These are phyloP conservation scores for Drosophila pallidifrons DNA, from an alignment of 1,140 invertebrate genomes.

Conservation along the genomic window DNA sequence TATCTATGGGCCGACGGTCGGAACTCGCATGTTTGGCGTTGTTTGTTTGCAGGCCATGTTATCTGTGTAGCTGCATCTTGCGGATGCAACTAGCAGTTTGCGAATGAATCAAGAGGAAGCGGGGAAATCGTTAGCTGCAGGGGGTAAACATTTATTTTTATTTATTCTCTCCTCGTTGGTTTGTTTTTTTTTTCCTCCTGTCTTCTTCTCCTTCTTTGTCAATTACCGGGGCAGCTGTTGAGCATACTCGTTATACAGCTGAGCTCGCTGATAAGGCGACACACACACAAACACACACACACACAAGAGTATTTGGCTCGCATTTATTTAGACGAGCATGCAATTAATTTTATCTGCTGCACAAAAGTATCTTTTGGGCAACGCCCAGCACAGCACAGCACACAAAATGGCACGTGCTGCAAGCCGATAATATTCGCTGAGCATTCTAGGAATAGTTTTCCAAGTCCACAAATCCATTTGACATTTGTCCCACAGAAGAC, in stretches of 20 bases:
- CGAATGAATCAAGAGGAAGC: conserved; percentile 11
- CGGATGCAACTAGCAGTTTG: conserved; percentile 54
- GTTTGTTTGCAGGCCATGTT: conserved; percentile 63
- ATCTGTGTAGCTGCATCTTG: conserved; percentile 71
- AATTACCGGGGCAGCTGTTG: conserved; percentile 44
- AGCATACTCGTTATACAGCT: conserved; percentile 14
- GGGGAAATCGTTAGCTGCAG: conserved; percentile 42
- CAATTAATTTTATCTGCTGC: conserved; percentile 75
- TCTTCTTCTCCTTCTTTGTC: conserved; percentile 5
- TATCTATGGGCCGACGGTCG: conserved; percentile 68
- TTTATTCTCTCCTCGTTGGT: not conserved
- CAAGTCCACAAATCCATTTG: conserved; percentile 31
- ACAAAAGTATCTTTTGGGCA: conserved; percentile 48
- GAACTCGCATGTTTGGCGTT: conserved; percentile 65
- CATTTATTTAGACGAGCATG: conserved; percentile 32
- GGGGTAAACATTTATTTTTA: conserved; percentile 18
- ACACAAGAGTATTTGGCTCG: not conserved
- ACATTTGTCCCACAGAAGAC: conserved; percentile 42
- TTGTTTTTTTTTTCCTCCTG: conserved; percentile 5
- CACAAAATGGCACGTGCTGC: conserved; percentile 61
- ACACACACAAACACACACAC: not conserved
- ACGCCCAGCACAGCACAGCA: conserved; percentile 44
- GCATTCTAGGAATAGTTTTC: conserved; percentile 35
- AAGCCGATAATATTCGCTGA: not conserved
- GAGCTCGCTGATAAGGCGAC: conserved; percentile 17